Evolutionary conservation across 2,113 vertebrate species (phyloP).

Genomic region (Sterrhoptilus dennistouni): DNA sequence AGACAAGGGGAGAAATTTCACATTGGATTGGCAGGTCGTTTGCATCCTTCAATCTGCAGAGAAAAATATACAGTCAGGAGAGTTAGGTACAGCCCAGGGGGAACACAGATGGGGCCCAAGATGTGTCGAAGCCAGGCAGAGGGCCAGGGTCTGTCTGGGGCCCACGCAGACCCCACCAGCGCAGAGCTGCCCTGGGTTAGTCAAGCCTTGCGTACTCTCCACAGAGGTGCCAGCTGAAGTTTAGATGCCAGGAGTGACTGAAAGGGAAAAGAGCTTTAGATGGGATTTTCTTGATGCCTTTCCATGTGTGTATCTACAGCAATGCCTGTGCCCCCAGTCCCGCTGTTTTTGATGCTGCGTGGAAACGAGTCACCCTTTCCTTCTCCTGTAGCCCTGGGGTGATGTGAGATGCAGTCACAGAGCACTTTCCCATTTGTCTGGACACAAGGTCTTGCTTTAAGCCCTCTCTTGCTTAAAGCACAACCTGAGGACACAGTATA

Average conservation of each 20-base stretch:
- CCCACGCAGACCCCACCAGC: rapidly evolving
- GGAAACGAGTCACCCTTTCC: not conserved
- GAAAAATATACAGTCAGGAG: not conserved
- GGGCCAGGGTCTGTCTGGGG: not conserved
- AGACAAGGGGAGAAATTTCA: conserved; percentile 93
- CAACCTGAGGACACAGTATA: not conserved
- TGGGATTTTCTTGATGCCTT: not conserved
- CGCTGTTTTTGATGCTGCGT: rapidly evolving
- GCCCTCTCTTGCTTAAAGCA: not conserved
- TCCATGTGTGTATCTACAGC: not conserved
- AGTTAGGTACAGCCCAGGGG: not conserved
- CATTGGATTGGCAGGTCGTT: conserved; percentile 93
- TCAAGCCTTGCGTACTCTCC: conserved; percentile 26
- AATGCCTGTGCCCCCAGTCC: not conserved
- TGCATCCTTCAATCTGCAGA: conserved; percentile 88
- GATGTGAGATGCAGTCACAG: not conserved
- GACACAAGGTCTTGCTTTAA: not conserved
- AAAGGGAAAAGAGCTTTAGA: not conserved
- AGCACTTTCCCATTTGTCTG: not conserved
- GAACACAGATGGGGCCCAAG: not conserved
- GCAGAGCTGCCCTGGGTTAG: conserved; percentile 6
- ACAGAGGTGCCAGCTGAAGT: not conserved
- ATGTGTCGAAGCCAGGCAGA: rapidly evolving
- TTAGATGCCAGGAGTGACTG: not conserved
- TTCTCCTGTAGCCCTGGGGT: not conserved